Evolutionary conservation across 2,113 vertebrate genomes (phyloP), one percentile per base, ranked within the genome.

Genomic region (Amazona vittata): DNA sequence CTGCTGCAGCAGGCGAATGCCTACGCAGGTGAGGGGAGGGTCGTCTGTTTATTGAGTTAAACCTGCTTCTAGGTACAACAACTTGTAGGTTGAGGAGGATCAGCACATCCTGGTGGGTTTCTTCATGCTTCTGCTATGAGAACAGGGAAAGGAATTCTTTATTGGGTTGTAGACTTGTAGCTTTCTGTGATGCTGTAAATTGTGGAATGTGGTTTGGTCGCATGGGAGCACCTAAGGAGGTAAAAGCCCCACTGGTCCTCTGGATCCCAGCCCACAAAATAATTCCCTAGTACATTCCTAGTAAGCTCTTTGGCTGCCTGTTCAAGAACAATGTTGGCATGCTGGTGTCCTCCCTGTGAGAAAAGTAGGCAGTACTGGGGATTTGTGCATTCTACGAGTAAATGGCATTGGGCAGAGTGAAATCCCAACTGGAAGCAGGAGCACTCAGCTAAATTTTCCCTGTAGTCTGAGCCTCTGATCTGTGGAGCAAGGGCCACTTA

Each of bases 1-100:
- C 98, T 99, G 65, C 98, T 99, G 92, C 98, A 98, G 96, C 99
- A 99, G 97, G 98, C 99, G 37, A 99, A 99, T 3, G 98, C 99
- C 63, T 99, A 99, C 0, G 98, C 99, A 95, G 99, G 99, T 99
- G 98, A 99, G 98, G 44, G 41, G 3, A 63, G 64, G 73, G 35
- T 28, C 0, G 0, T 15, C 55, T 4, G 7, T 4, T 3, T 28
- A 11, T 16, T 1, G 7, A 24, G 63, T 44, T 68, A 12, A 24
- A 47, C 79, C 83, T 91, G 67, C 44, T 75, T 41, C 31, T 59
- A 76, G 70, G 15, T 16, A 15, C 59, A 16, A 31, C 6, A 2
- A 2, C 52, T 20, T 2, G 0, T 4, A 26, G 63, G 3, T 1
- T 29, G 5, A 67, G 62, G 35, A 22, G 26, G 31, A 55, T 19